Conservation (phyloP, 2,113 vertebrate genomes). For the Lasiurus borealis region DNA sequence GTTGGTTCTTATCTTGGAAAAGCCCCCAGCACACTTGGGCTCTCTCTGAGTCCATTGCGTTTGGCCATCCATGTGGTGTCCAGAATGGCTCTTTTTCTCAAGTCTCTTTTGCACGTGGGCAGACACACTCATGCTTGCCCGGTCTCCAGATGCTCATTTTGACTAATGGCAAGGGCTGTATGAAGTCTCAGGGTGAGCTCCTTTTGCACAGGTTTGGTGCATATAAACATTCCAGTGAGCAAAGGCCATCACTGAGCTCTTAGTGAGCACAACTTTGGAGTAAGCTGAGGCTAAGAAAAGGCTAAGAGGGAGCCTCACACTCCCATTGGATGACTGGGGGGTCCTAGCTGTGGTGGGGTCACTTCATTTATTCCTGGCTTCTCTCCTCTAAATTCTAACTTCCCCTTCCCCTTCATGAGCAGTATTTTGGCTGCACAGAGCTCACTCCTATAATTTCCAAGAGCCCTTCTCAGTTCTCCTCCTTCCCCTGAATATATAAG, state of each 20-base stretch:
- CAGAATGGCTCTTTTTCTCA: neutral
- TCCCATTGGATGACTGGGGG: neutral
- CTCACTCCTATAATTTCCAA: neutral
- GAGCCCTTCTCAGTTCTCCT: neutral
- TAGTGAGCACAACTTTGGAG: neutral
- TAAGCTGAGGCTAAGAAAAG: neutral
- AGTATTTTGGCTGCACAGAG: neutral
- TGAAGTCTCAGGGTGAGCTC: neutral
- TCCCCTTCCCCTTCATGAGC: neutral
- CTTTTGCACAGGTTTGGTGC: neutral
- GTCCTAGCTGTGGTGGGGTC: fast-evolving
- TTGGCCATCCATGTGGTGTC: neutral
- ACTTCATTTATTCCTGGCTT: neutral
- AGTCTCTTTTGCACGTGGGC: too few species aligned
- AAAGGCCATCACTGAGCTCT: neutral
- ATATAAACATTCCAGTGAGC: neutral
- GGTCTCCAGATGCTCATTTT: neutral
- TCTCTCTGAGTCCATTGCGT: neutral
- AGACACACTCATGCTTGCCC: neutral
- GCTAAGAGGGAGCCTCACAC: neutral
- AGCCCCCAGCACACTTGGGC: neutral
- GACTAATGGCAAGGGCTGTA: neutral
- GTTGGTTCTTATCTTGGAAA: neutral
- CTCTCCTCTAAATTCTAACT: neutral
- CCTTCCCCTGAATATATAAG: neutral